Evolutionary conservation across 2,888 invertebrate species (phyloP).

Genomic region (Sphaeridia pumilis): DNA sequence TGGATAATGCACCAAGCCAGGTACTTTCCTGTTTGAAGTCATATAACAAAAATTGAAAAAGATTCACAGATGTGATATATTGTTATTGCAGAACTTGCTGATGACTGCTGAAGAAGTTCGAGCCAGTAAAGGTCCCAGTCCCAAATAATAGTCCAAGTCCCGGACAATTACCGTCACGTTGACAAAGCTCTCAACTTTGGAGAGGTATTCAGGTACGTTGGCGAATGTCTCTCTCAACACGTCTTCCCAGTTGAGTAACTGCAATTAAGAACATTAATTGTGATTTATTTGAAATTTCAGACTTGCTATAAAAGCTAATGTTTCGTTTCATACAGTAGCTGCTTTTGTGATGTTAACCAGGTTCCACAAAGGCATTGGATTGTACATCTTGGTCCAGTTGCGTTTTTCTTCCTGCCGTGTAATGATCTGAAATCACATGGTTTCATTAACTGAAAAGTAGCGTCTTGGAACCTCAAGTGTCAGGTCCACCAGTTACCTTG

Average conservation of each 20-base stretch:
- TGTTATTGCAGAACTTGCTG: slow-evolving; percentile 41
- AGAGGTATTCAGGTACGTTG: slow-evolving; percentile 9
- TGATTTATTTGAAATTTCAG: neutral
- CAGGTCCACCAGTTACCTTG: slow-evolving; percentile 42
- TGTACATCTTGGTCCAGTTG: slow-evolving; percentile 77
- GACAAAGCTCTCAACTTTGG: slow-evolving; percentile 4
- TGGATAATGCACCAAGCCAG: slow-evolving; percentile 19
- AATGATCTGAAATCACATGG: slow-evolving; percentile 52
- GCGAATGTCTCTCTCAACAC: slow-evolving; percentile 21
- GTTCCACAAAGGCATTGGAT: slow-evolving; percentile 68
- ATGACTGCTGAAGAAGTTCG: slow-evolving; percentile 47
- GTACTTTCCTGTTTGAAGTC: slow-evolving; percentile 14
- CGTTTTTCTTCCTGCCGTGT: slow-evolving; percentile 77
- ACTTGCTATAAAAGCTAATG: too few species aligned
- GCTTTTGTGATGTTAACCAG: slow-evolving; percentile 44
- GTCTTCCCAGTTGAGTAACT: slow-evolving; percentile 24
- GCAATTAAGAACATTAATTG: neutral
- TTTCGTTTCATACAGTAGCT: neutral
- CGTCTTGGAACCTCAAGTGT: neutral
- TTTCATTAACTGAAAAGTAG: too few species aligned
- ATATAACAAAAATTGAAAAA: neutral
- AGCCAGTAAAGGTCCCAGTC: slow-evolving; percentile 52
- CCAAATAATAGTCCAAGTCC: slow-evolving; percentile 58
- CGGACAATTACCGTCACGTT: slow-evolving; percentile 51
- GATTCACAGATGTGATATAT: neutral